These are phyloP conservation scores for Spodoptera frugiperda DNA, from an alignment of 1,140 invertebrate genomes.

Conservation along the genomic window DNA sequence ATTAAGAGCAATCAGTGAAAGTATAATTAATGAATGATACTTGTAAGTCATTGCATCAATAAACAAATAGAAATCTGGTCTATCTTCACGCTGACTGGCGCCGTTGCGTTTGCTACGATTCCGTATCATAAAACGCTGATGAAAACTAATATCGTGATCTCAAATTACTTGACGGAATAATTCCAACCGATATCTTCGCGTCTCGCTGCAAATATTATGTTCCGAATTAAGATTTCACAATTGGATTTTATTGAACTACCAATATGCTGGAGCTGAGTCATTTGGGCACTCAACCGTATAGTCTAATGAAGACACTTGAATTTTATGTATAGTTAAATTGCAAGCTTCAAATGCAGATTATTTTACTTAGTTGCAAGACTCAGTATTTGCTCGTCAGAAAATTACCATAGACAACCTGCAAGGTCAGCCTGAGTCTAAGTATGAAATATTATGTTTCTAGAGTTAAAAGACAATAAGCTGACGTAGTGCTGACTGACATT, in stretches of 20 bases:
- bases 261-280: constrained; percentile 9
- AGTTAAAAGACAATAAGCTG: constrained; percentile 48
- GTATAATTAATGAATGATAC: constrained; percentile 68
- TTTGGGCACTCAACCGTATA: constrained; percentile 1
- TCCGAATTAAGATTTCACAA: constrained; percentile 36
- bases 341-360: no score
- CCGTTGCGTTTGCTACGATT: constrained; percentile 58
- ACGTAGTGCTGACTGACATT: constrained; percentile 53
- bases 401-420: no score
- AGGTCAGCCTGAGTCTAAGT: no score
- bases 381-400: no score
- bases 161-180: constrained; percentile 60
- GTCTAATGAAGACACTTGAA: constrained; percentile 2
- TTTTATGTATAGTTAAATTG: constrained; percentile 4
- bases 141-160: constrained; percentile 72
- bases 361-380: no score
- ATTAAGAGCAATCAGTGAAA: constrained; percentile 62
- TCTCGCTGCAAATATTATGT: constrained; percentile 33
- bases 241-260: not conserved
- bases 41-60: constrained; percentile 61
- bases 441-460: not conserved
- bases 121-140: constrained; percentile 61
- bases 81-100: constrained; percentile 67
- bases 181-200: constrained; percentile 32
- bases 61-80: constrained; percentile 74